Evolutionary conservation across 2,113 vertebrate genomes (phyloP), one percentile per base, ranked within the genome.

Genomic region (Hippocampus abdominalis): DNA sequence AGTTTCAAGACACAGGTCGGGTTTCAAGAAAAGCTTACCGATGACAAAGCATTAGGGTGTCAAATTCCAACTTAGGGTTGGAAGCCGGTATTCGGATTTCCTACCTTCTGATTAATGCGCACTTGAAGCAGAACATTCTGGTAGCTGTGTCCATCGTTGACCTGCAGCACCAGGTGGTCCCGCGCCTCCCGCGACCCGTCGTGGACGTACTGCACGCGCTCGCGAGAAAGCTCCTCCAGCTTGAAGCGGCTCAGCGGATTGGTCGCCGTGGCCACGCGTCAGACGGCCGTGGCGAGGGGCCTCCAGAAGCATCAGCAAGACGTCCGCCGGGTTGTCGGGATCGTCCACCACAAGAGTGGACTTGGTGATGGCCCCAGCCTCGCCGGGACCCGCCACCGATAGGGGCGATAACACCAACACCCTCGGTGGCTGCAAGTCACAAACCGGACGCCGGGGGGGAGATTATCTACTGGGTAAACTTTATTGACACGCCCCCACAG

Each of bases 101-200:
- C 8, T 91, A 99, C 97, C 95, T 94, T 81, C 51, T 93, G 90
- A 57, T 60, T 64, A 46, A 93, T 81, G 64, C 78, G 89, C 57
- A 98, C 21, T 6, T 42, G 89, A 44, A 98, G 91, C 1, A 96
- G 92, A 59, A 98, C 1, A 64, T 97, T 99, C 80, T 69, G 92
- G 91, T 95, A 94, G 90, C 91, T 94, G 90, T 95, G 89, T 0
- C 95, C 96, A 2, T 99, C 96, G 0, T 81, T 96, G 72, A 92
- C 88, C 89, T 99, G 97, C 67, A 98, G 76, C 27, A 96, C 81
- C 1, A 71, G n/a, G 0, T 40, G 2, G 57, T 99, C 97, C 0
- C 91, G 86, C 0, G 51, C 1, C n/a, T 1, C 90, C 25, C 88
- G 70, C 0, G 92, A 92, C 68, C 94, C 93, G 8, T 96, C 93